Conservation (phyloP, 2,113 vertebrate genomes). For the Dascyllus trimaculatus region DNA sequence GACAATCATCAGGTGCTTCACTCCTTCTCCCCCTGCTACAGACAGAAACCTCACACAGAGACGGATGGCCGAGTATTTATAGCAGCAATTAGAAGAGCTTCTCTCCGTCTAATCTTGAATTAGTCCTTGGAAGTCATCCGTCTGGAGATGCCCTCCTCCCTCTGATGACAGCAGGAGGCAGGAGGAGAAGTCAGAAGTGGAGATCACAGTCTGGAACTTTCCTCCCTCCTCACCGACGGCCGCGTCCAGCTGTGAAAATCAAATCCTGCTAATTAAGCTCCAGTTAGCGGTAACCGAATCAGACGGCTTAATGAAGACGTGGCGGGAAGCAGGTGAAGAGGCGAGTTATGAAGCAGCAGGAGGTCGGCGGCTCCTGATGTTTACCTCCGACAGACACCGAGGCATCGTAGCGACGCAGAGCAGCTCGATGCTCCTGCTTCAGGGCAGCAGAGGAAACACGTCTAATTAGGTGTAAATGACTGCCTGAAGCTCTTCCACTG, state of each 20-base stretch:
- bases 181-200: too few relatives aligned
- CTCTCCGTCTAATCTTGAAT: constrained; percentile 23
- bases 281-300: constrained; percentile 53
- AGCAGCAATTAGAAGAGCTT: neutral
- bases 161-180: constrained; percentile 6
- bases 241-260: constrained; percentile 46
- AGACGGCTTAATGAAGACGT: constrained; percentile 52
- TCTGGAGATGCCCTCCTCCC: neutral
- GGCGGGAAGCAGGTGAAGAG: constrained; percentile 54
- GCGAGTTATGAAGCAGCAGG: constrained; percentile 24
- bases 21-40: neutral
- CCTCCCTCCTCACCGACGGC: constrained; percentile 7
- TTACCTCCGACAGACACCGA: constrained; percentile 18
- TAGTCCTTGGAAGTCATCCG: constrained; percentile 37
- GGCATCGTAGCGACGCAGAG: neutral
- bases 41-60: neutral
- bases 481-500: constrained; percentile 38
- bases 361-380: constrained; percentile 16
- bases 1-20: too few relatives aligned
- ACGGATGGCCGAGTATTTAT: neutral
- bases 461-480: constrained; percentile 55
- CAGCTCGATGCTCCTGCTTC: constrained; percentile 7
- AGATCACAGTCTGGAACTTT: constrained; percentile 24
- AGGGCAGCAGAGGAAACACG: constrained; percentile 32
- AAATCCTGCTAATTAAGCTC: constrained; percentile 52